Conservation (phyloP, 2,797 vertebrate genomes). For the Argentina silus region DNA sequence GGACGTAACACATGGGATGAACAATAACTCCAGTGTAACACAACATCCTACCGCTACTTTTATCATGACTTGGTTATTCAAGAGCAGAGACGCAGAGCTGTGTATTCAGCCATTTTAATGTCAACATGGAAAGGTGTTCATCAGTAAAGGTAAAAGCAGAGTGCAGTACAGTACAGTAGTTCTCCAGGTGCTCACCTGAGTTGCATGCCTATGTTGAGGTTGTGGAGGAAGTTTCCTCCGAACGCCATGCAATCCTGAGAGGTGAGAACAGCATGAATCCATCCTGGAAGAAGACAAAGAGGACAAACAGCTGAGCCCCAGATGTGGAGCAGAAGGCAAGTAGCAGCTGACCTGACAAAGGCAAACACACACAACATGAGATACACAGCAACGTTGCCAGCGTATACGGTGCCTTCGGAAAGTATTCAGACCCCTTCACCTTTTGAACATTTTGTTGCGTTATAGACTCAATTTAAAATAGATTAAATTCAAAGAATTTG, state of each 20-base stretch:
- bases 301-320: not conserved
- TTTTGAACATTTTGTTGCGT: no score
- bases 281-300: constrained; percentile 81
- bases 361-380: not conserved
- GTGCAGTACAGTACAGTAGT: not conserved
- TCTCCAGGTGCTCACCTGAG: constrained; percentile 86
- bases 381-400: not conserved
- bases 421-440: no score
- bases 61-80: no score
- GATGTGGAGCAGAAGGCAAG: not conserved
- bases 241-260: constrained; percentile 99
- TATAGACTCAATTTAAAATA: no score
- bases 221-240: constrained; percentile 99
- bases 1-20: not conserved
- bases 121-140: no score
- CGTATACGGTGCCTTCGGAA: no score
- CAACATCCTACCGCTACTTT: no score
- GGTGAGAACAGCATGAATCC: constrained; percentile 98
- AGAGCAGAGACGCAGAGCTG: not conserved
- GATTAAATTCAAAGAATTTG: no score
- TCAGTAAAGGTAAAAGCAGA: no score
- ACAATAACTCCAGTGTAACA: not conserved
- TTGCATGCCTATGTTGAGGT: constrained; percentile 99
- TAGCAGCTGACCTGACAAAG: constrained; percentile 3
- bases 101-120: not conserved